These are phyloP conservation scores for Zaprionus taronus DNA, from an alignment of 1,140 invertebrate genomes.

Conservation along the genomic window DNA sequence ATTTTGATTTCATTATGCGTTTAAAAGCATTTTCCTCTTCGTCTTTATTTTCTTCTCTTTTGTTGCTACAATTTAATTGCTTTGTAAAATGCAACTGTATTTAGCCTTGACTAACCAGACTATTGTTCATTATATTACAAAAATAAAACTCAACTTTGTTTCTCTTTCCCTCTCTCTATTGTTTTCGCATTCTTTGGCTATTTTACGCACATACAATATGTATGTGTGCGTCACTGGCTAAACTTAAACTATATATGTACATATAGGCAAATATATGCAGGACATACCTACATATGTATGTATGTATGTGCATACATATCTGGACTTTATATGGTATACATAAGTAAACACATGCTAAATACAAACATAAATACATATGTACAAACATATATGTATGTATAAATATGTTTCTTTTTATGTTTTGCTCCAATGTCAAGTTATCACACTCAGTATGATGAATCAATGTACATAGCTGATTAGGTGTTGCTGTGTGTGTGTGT, in stretches of 20 bases:
- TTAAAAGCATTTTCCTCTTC: constrained; percentile 17
- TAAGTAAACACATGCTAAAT: neutral
- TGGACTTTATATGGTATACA: neutral
- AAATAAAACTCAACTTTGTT: neutral
- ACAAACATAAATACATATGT: neutral
- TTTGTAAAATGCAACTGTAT: neutral
- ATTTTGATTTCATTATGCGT: constrained; percentile 22
- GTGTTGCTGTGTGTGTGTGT: neutral
- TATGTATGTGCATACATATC: constrained; percentile 7
- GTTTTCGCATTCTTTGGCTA: neutral
- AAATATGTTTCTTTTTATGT: neutral
- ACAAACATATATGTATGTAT: neutral
- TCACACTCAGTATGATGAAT: neutral
- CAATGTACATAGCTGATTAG: neutral
- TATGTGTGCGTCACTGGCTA: constrained; percentile 2
- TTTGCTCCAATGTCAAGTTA: constrained; percentile 19
- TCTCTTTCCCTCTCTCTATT: neutral
- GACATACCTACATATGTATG: constrained; percentile 10
- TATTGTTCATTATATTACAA: constrained; percentile 4
- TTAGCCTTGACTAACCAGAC: constrained; percentile 3
- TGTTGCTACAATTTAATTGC: neutral
- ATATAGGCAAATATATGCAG: neutral
- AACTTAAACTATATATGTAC: neutral
- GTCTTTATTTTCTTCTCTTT: constrained; percentile 3
- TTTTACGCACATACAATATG: neutral